A percentile compares a stretch with the other conserved stretches of the same genome.
phyloP scores from a whole-genome alignment of 2,797 vertebrate genomes.

The Rallus crepitans region DNA sequence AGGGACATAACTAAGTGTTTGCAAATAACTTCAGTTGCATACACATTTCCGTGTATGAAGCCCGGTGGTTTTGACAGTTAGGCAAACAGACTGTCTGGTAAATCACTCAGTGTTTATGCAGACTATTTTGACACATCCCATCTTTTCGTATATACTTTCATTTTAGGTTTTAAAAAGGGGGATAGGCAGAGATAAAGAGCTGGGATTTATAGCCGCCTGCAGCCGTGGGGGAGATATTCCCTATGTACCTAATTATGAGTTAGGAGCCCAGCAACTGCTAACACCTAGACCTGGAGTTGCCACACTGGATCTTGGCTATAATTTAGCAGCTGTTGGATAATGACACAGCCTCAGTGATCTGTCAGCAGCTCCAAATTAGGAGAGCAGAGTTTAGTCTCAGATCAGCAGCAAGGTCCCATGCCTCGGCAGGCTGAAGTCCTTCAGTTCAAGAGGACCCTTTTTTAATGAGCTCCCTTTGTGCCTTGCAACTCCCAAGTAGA shows the following conservation, averaged over 20 bases:
- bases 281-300: conserved; percentile 51
- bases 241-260: conserved; percentile 56
- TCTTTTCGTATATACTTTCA: conserved; percentile 63
- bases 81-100: conserved; percentile 71
- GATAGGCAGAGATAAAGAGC: conserved; percentile 58
- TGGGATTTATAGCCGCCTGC: conserved; percentile 55
- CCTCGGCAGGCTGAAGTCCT: conserved; percentile 53
- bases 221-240: conserved; percentile 58
- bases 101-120: conserved; percentile 71
- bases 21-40: conserved; percentile 70
- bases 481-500: neutral
- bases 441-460: conserved; percentile 35
- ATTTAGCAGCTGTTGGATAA: conserved; percentile 63
- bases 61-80: conserved; percentile 69
- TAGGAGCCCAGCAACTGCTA: conserved; percentile 34
- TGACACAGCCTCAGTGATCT: conserved; percentile 45
- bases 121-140: conserved; percentile 74
- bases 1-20: conserved; percentile 69
- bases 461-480: conserved; percentile 60
- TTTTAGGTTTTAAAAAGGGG: conserved; percentile 67
- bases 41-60: conserved; percentile 54
- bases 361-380: conserved; percentile 52
- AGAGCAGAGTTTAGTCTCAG: conserved; percentile 52
- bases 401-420: conserved; percentile 55
- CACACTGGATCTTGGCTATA: conserved; percentile 44